A percentile compares a stretch with the other conserved stretches of the same genome.
phyloP scores from a whole-genome alignment of 2,113 vertebrate species.

The Rissa tridactyla region DNA sequence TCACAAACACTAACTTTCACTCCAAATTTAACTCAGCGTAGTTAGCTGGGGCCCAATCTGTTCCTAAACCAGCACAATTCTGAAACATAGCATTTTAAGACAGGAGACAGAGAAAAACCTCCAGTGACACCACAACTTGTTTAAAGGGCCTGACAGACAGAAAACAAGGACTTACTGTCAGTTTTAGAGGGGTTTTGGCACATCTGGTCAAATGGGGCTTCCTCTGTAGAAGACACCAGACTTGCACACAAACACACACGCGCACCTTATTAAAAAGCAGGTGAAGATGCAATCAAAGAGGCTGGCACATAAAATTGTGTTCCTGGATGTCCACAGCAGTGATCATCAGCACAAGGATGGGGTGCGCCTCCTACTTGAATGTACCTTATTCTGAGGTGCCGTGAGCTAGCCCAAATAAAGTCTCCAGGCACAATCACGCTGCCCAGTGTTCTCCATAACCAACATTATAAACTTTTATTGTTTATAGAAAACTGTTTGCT shows the following conservation, averaged over 20 bases:
- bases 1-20: slow-evolving; percentile 4
- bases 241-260: neutral
- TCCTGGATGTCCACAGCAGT: neutral
- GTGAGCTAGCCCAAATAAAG: neutral
- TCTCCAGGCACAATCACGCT: neutral
- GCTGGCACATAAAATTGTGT: neutral
- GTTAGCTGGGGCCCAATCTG: neutral
- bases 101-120: neutral
- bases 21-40: neutral
- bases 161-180: neutral
- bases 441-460: neutral
- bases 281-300: neutral
- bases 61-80: neutral
- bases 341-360: neutral
- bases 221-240: neutral
- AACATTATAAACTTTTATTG: slow-evolving; percentile 25
- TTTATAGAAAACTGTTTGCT: neutral
- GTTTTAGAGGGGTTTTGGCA: neutral
- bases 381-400: neutral
- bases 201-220: neutral
- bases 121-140: neutral
- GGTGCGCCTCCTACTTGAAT: neutral
- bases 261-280: neutral
- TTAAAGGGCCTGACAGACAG: neutral
- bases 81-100: neutral